Base-by-base conservation (phyloP, 1,140 invertebrate species). In the Rhynchophorus ferrugineus region DNA sequence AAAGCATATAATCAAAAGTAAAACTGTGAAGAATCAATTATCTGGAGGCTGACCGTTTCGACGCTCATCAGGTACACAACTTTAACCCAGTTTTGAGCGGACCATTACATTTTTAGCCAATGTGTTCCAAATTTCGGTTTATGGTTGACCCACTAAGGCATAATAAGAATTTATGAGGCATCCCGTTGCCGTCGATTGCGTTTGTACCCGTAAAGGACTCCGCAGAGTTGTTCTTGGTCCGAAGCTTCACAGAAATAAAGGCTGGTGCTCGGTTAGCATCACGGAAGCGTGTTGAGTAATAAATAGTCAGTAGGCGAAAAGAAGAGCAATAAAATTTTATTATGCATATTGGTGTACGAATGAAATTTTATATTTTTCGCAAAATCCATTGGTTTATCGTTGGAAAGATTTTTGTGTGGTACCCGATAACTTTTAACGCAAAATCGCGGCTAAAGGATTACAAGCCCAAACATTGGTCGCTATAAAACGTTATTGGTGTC, bases 71-170 rank as follows among this genome's bases (percentile, higher is more conserved):
- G 41, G 41, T 36, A 42, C 18, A n/a, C 13, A 16, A 33, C 34
- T 42, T 53, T 62, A 62, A 62, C 60, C 60, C 57, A 61, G 44
- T 57, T 61, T 59, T 45, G 24, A 56, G 49, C 51, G 45, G 22
- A 58, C 19, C 54, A 56, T 52, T 36, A 59, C 42, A 45, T 48
- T 45, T 54, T 58, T 49, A 35, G 52, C 56, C 56, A 62, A 57
- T 53, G 37, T 61, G 59, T 58, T 58, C 57, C 42, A 60, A 63
- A 63, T 57, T 58, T 61, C 41, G 59, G 57, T 63, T 63, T 63
- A 63, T 61, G 61, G 57, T 61, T 61, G 59, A 63, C 61, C 59
- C 46, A 61, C 54, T 61, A 57, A 60, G 56, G 54, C 52, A 62
- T 53, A 62, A 47, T 47, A 37, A 8, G n/a, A 21, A 9, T 33